Percentiles rank a stretch among this genome's conserved stretches.
Conservation (phyloP, 2,888 invertebrate genomes). For the Melangyna quadrimaculata region DNA sequence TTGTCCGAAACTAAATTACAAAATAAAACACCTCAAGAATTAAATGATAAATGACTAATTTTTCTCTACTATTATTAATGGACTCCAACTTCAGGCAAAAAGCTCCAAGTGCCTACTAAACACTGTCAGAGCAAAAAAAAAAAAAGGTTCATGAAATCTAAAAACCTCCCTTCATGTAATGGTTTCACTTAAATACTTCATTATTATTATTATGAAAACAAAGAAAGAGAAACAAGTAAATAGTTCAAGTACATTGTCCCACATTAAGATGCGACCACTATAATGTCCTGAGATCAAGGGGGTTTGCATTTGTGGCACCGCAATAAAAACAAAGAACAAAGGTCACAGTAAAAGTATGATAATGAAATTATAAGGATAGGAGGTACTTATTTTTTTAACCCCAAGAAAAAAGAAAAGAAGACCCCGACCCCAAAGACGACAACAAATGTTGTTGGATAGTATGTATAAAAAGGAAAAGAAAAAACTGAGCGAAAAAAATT, state of each 20-base stretch:
- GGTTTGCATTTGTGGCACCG: constrained; percentile 17
- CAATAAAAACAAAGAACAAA: constrained; percentile 46
- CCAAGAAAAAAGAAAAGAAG: constrained; percentile 23
- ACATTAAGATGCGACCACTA: constrained; percentile 57
- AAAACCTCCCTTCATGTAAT: constrained; percentile 9
- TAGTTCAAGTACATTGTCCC: constrained; percentile 44
- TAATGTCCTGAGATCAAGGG: constrained; percentile 59
- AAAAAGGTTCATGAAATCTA: constrained; percentile 21
- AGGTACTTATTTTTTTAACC: constrained; percentile 14
- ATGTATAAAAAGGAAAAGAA: background rate
- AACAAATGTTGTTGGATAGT: background rate
- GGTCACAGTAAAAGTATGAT: constrained; percentile 60
- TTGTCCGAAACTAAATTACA: no score
- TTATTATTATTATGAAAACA: constrained; percentile 36
- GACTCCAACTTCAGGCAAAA: background rate
- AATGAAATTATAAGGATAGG: constrained; percentile 70
- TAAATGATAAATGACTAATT: background rate
- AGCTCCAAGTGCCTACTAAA: no score
- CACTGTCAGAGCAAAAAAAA: background rate
- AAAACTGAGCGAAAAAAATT: background rate
- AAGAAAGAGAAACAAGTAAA: constrained; percentile 36
- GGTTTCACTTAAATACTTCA: constrained; percentile 40
- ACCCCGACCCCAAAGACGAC: constrained; percentile 1
- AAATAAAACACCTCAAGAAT: background rate
- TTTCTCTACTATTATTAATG: background rate